Evolutionary conservation across 2,113 vertebrate genomes (phyloP).

Genomic region (Potamarius usumacintae): DNA sequence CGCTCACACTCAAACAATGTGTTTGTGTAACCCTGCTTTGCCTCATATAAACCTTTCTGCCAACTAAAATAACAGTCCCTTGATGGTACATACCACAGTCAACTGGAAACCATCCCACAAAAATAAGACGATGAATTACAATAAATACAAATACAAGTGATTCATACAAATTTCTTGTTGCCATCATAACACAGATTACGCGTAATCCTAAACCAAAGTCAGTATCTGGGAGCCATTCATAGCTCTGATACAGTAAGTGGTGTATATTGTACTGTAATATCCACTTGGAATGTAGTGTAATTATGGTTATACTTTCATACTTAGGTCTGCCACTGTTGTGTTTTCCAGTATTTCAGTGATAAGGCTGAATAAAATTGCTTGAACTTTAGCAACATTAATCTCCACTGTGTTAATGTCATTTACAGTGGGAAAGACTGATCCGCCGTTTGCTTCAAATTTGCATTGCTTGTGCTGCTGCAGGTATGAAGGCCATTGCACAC

Average conservation of each 20-base stretch:
- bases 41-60: slow-evolving; percentile 34
- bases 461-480: background rate
- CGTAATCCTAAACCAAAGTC: slow-evolving; percentile 27
- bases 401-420: background rate
- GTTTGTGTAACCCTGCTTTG: slow-evolving; percentile 30
- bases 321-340: background rate
- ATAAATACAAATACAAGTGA: background rate
- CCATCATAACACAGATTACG: slow-evolving; percentile 7
- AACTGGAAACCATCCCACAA: background rate
- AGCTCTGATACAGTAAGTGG: background rate
- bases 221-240: background rate
- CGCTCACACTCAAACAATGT: background rate
- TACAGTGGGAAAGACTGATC: background rate
- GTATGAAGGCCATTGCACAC: background rate
- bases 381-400: background rate
- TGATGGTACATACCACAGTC: background rate
- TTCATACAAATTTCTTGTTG: background rate
- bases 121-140: background rate
- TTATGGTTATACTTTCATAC: slow-evolving; percentile 9
- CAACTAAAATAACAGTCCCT: slow-evolving; percentile 30
- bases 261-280: slow-evolving; percentile 2
- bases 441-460: background rate
- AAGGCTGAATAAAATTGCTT: slow-evolving; percentile 1
- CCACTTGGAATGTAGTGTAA: background rate
- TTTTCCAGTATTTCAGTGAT: background rate